A percentile compares a stretch with the other conserved stretches of the same genome.
phyloP scores from a whole-genome alignment of 2,113 vertebrate genomes.

The Archocentrus centrarchus region DNA sequence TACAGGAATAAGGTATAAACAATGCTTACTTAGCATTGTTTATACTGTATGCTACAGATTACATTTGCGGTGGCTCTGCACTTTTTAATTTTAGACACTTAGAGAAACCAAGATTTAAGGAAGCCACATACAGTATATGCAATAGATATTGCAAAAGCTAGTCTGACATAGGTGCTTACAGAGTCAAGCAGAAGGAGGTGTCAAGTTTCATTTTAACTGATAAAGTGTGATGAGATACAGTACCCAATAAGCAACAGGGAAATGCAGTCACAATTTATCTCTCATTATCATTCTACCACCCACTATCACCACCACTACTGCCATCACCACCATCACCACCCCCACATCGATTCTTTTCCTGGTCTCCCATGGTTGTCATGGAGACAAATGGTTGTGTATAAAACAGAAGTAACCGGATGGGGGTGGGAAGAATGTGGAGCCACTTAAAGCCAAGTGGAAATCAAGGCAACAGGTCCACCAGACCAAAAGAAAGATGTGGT shows the following conservation, averaged over 20 bases:
- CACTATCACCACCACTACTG: constrained; percentile 49
- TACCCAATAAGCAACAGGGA: constrained; percentile 19
- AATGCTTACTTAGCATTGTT: not conserved
- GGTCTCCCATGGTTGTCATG: constrained; percentile 58
- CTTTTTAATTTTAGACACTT: not conserved
- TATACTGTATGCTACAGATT: not conserved
- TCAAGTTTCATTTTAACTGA: not conserved
- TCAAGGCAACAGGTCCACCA: not conserved
- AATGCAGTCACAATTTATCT: constrained; percentile 18
- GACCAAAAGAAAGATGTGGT: not conserved
- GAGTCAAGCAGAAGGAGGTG: not conserved
- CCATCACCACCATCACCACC: constrained; percentile 49
- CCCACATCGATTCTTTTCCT: constrained; percentile 48
- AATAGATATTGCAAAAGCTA: not conserved
- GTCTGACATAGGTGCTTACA: rapidly evolving
- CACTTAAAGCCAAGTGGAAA: constrained; percentile 23
- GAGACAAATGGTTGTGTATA: constrained; percentile 67
- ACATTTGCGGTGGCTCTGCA: not conserved
- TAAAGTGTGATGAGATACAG: not conserved
- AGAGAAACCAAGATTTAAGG: not conserved
- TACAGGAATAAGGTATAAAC: no score
- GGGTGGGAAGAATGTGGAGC: constrained; percentile 22
- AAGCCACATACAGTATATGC: not conserved
- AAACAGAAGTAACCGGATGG: constrained; percentile 3
- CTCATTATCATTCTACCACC: constrained; percentile 55